Conservation (phyloP, 2,113 vertebrate genomes). For the Oryzias melastigma region DNA sequence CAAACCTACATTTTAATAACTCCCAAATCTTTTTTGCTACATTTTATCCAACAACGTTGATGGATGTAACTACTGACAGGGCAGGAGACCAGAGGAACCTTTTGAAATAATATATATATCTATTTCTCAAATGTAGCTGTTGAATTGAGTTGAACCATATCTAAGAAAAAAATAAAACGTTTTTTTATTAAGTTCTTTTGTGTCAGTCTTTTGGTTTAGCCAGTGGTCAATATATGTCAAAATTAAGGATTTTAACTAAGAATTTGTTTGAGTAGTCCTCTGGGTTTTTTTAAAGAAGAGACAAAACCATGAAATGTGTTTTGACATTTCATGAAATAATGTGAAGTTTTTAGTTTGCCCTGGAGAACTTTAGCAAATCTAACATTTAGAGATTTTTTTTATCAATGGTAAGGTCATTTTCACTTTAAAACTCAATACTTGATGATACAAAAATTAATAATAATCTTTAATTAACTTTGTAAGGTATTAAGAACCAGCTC, state of each 20-base stretch:
- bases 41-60: too few species aligned
- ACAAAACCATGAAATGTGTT: slow-evolving; percentile 37
- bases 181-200: neutral
- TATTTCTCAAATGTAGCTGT: too few species aligned
- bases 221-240: slow-evolving; percentile 9
- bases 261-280: slow-evolving; percentile 3
- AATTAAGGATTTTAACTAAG: slow-evolving; percentile 17
- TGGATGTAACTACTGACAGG: too few species aligned
- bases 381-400: neutral
- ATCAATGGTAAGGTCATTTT: neutral
- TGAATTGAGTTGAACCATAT: neutral
- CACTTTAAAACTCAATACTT: too few species aligned
- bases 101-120: too few species aligned
- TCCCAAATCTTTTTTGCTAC: too few species aligned
- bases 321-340: slow-evolving; percentile 19
- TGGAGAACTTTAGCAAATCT: slow-evolving; percentile 18
- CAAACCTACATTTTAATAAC: too few species aligned
- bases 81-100: too few species aligned
- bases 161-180: neutral
- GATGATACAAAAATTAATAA: too few species aligned
- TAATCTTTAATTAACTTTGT: too few species aligned
- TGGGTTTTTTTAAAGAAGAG: slow-evolving; percentile 10
- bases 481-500: too few species aligned
- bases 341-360: slow-evolving; percentile 29
- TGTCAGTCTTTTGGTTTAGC: slow-evolving; percentile 6